Evolutionary conservation across 2,113 vertebrate genomes (phyloP).

Genomic region (Centropus unirufus): DNA sequence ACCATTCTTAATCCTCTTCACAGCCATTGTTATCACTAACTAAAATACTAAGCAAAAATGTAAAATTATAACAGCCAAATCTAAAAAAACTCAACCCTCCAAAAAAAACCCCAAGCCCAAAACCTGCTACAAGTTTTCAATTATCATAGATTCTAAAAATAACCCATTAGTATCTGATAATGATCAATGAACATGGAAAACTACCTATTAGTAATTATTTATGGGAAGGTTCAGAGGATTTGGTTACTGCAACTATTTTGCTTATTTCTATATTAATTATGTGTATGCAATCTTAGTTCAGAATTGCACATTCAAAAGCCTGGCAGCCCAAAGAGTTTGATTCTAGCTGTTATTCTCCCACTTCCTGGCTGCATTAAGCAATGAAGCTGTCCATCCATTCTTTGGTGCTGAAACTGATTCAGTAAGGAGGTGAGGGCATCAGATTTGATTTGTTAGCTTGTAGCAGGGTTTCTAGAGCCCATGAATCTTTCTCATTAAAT

Average conservation of each 20-base stretch:
- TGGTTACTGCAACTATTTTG: not conserved
- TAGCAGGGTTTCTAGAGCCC: slow-evolving; percentile 54
- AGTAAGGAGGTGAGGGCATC: slow-evolving; percentile 27
- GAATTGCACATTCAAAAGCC: not conserved
- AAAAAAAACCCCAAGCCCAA: not conserved
- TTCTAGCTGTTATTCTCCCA: not conserved
- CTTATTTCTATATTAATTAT: slow-evolving; percentile 3
- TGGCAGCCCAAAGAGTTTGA: not conserved
- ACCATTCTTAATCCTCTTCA: not conserved
- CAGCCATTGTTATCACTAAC: not conserved
- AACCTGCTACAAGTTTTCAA: not conserved
- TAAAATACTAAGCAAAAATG: not conserved
- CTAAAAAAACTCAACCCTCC: not conserved
- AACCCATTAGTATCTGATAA: not conserved
- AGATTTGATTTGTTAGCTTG: slow-evolving; percentile 50
- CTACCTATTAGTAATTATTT: not conserved
- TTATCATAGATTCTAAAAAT: not conserved
- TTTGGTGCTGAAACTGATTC: slow-evolving; percentile 7
- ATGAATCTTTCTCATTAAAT: slow-evolving; percentile 66
- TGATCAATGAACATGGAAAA: not conserved
- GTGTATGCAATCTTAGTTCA: not conserved
- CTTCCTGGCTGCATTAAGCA: slow-evolving; percentile 16
- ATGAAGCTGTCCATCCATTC: not conserved
- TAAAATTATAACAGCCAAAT: not conserved
- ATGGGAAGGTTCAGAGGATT: not conserved